Percentiles rank a stretch among this genome's conserved stretches.
Evolutionary conservation across 1,140 invertebrate genomes (phyloP).

Genomic region (Arion vulgaris): DNA sequence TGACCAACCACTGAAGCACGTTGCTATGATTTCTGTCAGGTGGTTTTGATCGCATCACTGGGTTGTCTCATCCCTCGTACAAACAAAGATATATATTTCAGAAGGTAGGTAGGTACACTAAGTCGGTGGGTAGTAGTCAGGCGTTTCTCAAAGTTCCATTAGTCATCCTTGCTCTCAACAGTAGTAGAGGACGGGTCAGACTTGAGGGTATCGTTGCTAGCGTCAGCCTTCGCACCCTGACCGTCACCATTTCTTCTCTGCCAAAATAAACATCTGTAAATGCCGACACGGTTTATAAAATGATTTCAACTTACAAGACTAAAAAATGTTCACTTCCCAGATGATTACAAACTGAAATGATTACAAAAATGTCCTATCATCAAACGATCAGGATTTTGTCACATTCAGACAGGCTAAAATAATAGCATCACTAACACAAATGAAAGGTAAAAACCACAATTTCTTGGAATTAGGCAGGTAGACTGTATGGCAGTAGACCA

Average conservation of each 20-base stretch:
- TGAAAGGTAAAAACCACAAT: no score
- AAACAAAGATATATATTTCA: neutral
- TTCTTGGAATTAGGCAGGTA: no score
- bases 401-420: no score
- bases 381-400: no score
- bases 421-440: no score
- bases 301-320: no score
- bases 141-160: neutral
- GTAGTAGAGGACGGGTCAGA: conserved; percentile 31
- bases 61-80: conserved; percentile 26
- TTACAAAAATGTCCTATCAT: no score
- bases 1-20: neutral
- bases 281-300: no score
- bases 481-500: no score
- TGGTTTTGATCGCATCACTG: conserved; percentile 32
- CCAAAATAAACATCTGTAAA: neutral
- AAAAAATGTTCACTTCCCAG: no score
- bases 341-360: no score
- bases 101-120: neutral
- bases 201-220: conserved; percentile 29
- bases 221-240: conserved; percentile 13
- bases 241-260: neutral
- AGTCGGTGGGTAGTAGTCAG: neutral
- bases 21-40: neutral
- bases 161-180: conserved; percentile 21